Base-by-base conservation (phyloP, 2,888 invertebrate species). In the Andrena minutula region DNA sequence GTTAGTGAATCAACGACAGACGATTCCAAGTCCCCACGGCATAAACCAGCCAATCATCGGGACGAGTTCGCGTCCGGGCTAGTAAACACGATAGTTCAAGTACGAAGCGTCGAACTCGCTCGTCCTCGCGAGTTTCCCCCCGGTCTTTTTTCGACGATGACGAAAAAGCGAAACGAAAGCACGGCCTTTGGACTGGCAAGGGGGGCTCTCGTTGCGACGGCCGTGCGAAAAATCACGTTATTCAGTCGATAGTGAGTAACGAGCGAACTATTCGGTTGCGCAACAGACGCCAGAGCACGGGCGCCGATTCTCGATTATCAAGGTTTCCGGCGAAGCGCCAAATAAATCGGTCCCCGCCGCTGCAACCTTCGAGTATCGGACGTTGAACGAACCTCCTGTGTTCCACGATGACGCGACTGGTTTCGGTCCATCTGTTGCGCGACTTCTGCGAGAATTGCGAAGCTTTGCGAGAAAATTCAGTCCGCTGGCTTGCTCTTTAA, bases 301-400 rank as follows among this genome's bases (percentile, higher is more conserved):
- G 75, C 66, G 71, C 63, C 86, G 74, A 89, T 90, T 82, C 85
- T 82, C 70, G 79, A 79, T 76, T 86, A 89, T 85, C 89, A 89
- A 90, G 91, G 90, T 87, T 90, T 89, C 86, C 86, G 84, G 72
- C 87, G 89, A 89, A 90, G 85, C 78, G 82, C 86, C 86, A 86
- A 90, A 89, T 86, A 86, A 89, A 89, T 90, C 86, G 89, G 79
- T 87, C 71, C 76, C 47, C 82, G 75, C 28, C 65, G 63, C 47
- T 68, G 53, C 64, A 84, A 79, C 85, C 80, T 85, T 88, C 81
- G 69, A 61, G 41, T 10, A 60, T 4, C 65, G 69, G 23, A 53
- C 76, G 60, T 65, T 73, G 83, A 81, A 83, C 76, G 73, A 65
- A 66, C 16, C 56, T 56, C 26, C 71, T 66, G 64, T 58, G 78